phyloP scores from a whole-genome alignment of 2,797 vertebrate genomes.

The Micrastur ruficollis region DNA sequence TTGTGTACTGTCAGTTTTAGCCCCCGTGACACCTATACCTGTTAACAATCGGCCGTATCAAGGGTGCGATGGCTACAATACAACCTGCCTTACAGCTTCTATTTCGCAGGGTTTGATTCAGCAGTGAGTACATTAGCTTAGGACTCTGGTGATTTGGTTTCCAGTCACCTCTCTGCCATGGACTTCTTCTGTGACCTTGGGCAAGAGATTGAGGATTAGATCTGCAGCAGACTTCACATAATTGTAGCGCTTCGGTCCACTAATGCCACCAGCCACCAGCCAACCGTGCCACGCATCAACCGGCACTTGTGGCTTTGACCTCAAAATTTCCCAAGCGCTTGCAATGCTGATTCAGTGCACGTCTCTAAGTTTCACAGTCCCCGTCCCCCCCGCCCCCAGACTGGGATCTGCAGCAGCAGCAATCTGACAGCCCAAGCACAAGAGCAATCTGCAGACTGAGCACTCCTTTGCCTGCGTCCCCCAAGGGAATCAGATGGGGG shows the following conservation, averaged over 20 bases:
- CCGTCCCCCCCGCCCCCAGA: background rate
- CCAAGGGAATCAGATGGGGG: background rate
- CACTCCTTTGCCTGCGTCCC: background rate
- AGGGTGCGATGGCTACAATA: background rate
- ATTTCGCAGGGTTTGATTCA: background rate
- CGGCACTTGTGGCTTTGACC: background rate
- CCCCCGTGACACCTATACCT: background rate
- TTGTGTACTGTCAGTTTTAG: background rate
- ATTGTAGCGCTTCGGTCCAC: background rate
- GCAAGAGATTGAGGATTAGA: background rate
- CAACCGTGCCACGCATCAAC: background rate
- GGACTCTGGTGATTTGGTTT: background rate
- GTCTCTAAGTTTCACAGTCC: background rate
- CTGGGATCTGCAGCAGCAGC: background rate
- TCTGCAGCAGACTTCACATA: background rate
- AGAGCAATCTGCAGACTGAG: background rate
- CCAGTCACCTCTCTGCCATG: background rate
- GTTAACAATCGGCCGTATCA: background rate
- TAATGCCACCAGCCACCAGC: background rate
- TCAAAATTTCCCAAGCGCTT: background rate
- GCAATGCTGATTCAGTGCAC: background rate
- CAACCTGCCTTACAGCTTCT: background rate
- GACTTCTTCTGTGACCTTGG: conserved; percentile 41
- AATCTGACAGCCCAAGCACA: background rate
- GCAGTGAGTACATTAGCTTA: background rate